Conservation (phyloP, 2,797 vertebrate species). For the Sebastes vulpes region DNA sequence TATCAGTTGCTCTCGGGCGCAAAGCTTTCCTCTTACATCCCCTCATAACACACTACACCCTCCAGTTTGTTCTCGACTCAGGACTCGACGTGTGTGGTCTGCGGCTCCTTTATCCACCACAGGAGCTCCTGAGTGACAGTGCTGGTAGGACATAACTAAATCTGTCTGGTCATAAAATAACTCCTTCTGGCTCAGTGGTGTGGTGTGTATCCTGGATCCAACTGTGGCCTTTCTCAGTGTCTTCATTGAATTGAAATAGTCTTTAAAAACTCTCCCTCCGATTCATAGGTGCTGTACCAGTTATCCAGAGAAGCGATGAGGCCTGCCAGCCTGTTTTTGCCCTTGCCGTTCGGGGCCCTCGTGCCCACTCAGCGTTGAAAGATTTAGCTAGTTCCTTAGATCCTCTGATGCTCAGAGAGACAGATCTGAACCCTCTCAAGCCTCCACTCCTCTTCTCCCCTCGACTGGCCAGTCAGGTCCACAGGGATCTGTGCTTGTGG, state of each 20-base stretch:
- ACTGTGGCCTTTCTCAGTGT: neutral
- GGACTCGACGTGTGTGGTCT: conserved; percentile 84
- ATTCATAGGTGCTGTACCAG: conserved; percentile 61
- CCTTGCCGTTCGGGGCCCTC: conserved; percentile 74
- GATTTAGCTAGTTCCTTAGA: conserved; percentile 62
- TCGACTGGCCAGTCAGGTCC: conserved; percentile 24
- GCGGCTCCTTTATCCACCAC: conserved; percentile 77
- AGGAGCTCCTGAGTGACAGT: conserved; percentile 56
- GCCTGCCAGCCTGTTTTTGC: conserved; percentile 60
- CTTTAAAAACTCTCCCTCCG: conserved; percentile 22
- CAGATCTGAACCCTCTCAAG: conserved; percentile 27
- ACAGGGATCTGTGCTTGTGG: conserved; percentile 84
- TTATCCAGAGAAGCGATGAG: conserved; percentile 12
- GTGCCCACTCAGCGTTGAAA: conserved; percentile 64
- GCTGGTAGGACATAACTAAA: conserved; percentile 67
- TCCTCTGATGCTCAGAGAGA: conserved; percentile 36
- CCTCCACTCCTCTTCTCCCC: conserved; percentile 52
- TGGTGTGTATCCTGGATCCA: neutral
- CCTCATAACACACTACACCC: conserved; percentile 70
- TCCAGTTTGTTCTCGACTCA: conserved; percentile 75
- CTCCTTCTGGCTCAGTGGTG: neutral
- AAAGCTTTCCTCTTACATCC: conserved; percentile 69
- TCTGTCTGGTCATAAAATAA: neutral
- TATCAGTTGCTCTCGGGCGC: conserved; percentile 75
- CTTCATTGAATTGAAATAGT: neutral